Base-by-base conservation (phyloP, 2,113 vertebrate genomes). In the Syrmaticus mikado region DNA sequence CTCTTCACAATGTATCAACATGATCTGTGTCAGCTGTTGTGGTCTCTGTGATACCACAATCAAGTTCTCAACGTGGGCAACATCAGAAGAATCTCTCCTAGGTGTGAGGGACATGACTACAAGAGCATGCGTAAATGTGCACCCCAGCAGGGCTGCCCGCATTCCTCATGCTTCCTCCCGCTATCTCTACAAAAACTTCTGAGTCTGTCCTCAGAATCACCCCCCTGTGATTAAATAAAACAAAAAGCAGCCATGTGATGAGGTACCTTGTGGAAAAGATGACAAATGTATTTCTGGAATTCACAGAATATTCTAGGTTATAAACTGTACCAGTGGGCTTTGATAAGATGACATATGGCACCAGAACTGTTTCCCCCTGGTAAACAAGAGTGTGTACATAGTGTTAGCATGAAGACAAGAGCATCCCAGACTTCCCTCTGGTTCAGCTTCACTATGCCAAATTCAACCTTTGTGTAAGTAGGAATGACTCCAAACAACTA, bases 401-500 rank as follows among this genome's bases (percentile, higher is more conserved):
- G 72, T 17, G 70, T 36, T 58, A 83, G 77, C 71, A 50, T 19
- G 92, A 84, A 95, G 90, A 73, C 48, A 82, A 2, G 13, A 93
- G 41, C 67, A 66, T 85, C 93, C 95, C 78, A 96, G 86, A 65
- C 24, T 91, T 72, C 85, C 82, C 82, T 92, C 88, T 95, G 82
- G 87, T 77, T 93, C 66, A 55, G 85, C 81, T 70, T 79, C 87
- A 73, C 79, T 72, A 24, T 48, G 87, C 79, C 94, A 95, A 91
- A 94, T 72, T 78, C 58, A 94, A 96, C 91, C 79, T 94, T 90
- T 72, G 61, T 85, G 24, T 87, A 90, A 96, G 43, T 48, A 97
- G 95, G 91, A 96, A 75, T 79, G 79, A 84, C 75, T 96, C 95
- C 93, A 97, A 93, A 75, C 43, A 71, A 94, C 85, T 90, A 78